Evolutionary conservation across 2,888 invertebrate species (phyloP).

Genomic region (Tryphoninae sp.): DNA sequence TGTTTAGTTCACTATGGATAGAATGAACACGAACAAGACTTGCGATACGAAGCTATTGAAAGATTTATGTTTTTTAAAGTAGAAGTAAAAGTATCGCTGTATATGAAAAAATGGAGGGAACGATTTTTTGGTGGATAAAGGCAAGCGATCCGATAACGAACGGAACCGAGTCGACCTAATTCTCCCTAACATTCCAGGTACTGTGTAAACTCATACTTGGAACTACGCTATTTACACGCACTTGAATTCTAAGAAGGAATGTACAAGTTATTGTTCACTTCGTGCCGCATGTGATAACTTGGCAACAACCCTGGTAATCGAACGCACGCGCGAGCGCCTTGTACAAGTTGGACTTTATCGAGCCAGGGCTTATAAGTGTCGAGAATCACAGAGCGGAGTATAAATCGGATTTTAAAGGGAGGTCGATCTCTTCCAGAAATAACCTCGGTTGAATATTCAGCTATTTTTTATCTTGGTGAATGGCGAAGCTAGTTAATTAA

Average conservation of each 20-base stretch:
- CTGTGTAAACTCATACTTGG: slow-evolving; percentile 38
- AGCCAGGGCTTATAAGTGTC: slow-evolving; percentile 16
- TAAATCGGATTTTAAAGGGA: slow-evolving; percentile 22
- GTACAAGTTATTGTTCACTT: background rate
- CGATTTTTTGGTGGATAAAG: background rate
- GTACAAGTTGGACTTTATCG: slow-evolving; percentile 29
- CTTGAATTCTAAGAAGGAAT: slow-evolving; percentile 45
- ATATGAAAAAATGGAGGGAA: no score
- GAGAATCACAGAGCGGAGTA: slow-evolving; percentile 17
- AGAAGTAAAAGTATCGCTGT: no score
- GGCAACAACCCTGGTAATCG: slow-evolving; percentile 6
- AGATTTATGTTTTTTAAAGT: no score
- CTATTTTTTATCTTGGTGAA: background rate
- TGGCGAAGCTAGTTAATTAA: slow-evolving; percentile 5
- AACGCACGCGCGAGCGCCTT: slow-evolving; percentile 20
- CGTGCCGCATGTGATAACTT: slow-evolving; percentile 36
- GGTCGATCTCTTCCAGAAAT: slow-evolving; percentile 18
- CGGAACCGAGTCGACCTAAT: slow-evolving; percentile 3
- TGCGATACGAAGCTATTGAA: no score
- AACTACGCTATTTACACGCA: slow-evolving; percentile 27
- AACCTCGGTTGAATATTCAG: slow-evolving; percentile 15
- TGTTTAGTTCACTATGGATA: no score
- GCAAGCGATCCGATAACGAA: background rate
- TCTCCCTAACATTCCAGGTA: slow-evolving; percentile 22
- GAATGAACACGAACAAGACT: no score